These are phyloP conservation scores for Coracopsis vasa DNA, from an alignment of 2,113 vertebrate species.

Conservation along the genomic window DNA sequence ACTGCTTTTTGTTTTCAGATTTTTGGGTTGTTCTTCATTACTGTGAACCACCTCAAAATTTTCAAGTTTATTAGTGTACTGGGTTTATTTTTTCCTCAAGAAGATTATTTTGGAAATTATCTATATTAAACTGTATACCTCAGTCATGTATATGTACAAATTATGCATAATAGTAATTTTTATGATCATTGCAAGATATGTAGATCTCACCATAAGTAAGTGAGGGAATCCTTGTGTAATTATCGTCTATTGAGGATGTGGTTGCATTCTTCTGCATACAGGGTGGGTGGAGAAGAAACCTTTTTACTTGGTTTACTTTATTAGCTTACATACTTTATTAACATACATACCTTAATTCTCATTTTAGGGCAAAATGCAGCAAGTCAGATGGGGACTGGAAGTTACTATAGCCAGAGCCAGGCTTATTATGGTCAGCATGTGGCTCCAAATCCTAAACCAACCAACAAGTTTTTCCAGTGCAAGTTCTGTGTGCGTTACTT, in stretches of 20 bases:
- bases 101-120: neutral
- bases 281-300: neutral
- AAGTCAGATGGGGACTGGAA: slow-evolving; percentile 77
- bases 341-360: slow-evolving; percentile 50
- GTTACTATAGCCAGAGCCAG: slow-evolving; percentile 82
- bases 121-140: neutral
- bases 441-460: slow-evolving; percentile 81
- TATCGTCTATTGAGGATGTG: neutral
- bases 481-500: slow-evolving; percentile 98
- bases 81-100: neutral
- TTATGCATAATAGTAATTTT: neutral
- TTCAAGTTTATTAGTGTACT: neutral
- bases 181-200: neutral
- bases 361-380: slow-evolving; percentile 85
- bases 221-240: neutral
- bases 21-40: neutral
- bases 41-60: neutral
- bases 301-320: neutral
- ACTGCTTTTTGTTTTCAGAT: neutral
- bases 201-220: neutral
- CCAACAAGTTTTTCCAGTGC: slow-evolving; percentile 93
- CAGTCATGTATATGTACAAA: neutral
- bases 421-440: slow-evolving; percentile 82
- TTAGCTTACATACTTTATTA: slow-evolving; percentile 49
- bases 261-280: neutral